These are phyloP conservation scores for Nezara viridula DNA, from an alignment of 2,888 invertebrate species.

Conservation along the genomic window DNA sequence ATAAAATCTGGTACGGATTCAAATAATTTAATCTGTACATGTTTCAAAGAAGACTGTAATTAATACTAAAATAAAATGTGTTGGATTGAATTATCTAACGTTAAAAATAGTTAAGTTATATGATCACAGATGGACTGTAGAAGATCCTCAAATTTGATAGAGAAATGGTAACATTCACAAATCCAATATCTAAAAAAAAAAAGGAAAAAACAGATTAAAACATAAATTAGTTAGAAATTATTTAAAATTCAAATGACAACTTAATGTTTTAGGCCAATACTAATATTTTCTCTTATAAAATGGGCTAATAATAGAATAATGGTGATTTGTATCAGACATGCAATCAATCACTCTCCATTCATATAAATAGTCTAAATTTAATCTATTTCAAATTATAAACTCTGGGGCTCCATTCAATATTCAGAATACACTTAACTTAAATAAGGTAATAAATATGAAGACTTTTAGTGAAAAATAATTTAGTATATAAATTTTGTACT, in stretches of 20 bases:
- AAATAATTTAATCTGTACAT: not conserved
- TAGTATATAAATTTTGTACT: too few species aligned
- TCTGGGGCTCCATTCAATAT: too few species aligned
- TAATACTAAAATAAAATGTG: not conserved
- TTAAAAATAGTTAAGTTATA: not conserved
- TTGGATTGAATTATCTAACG: too few species aligned
- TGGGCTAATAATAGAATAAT: too few species aligned
- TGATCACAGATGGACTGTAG: not conserved
- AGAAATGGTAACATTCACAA: not conserved
- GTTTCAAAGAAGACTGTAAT: not conserved
- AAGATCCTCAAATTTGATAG: not conserved
- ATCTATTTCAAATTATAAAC: too few species aligned
- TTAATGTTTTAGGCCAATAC: not conserved
- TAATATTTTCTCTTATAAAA: too few species aligned
- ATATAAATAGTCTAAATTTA: too few species aligned
- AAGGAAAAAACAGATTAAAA: not conserved
- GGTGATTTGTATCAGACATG: too few species aligned
- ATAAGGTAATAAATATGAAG: too few species aligned
- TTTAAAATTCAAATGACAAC: not conserved
- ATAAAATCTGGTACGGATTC: not conserved
- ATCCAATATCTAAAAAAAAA: slow-evolving; percentile 32
- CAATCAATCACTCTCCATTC: too few species aligned
- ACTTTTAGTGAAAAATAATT: too few species aligned
- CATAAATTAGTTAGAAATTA: not conserved
- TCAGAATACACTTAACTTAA: too few species aligned